phyloP scores from a whole-genome alignment of 2,113 vertebrate genomes.

The Mormyrus iriodes region DNA sequence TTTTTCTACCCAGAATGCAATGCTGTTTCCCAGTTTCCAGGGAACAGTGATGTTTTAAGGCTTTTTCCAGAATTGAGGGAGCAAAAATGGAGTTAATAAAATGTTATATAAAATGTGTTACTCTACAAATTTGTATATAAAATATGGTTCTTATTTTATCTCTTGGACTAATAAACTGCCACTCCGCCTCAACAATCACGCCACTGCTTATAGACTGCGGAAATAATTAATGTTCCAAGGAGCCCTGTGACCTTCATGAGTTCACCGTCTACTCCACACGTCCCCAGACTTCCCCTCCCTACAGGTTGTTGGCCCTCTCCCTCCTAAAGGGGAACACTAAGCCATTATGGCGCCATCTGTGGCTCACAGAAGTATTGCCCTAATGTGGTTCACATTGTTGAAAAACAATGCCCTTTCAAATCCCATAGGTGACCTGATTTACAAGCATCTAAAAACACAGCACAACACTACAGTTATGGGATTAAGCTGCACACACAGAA shows the following conservation, averaged over 20 bases:
- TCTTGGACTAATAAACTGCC: background rate
- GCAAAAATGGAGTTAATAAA: background rate
- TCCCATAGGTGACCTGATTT: slow-evolving; percentile 24
- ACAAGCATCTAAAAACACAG: background rate
- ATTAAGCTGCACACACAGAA: background rate
- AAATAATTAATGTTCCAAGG: background rate
- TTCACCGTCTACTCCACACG: background rate
- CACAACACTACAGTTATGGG: slow-evolving; percentile 5
- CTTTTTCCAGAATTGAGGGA: background rate
- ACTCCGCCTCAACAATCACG: background rate
- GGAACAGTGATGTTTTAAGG: background rate
- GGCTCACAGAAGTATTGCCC: background rate
- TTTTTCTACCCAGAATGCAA: background rate
- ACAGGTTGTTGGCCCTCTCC: background rate
- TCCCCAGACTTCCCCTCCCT: background rate
- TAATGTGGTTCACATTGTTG: slow-evolving; percentile 1
- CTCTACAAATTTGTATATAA: background rate
- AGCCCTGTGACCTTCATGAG: background rate
- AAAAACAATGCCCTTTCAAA: slow-evolving; percentile 17
- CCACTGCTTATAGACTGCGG: background rate
- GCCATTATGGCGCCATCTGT: background rate
- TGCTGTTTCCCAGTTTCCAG: background rate
- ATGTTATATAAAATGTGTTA: background rate
- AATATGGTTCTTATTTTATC: background rate
- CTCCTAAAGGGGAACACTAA: background rate